These are phyloP conservation scores for Lagodon rhomboides DNA, from an alignment of 2,797 vertebrate species.

Conservation along the genomic window DNA sequence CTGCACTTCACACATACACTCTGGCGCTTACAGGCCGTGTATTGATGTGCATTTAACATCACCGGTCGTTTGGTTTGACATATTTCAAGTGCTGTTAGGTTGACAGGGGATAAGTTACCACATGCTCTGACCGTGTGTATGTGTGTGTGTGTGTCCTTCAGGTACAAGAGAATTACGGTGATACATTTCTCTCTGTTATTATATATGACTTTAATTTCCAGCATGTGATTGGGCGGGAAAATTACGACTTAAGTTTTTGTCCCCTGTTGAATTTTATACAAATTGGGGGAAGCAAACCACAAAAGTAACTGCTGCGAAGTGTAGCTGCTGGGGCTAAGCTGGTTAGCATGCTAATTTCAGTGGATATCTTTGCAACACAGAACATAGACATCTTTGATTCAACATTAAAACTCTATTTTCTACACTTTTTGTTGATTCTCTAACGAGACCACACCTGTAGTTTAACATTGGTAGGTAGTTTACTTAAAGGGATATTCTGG, in stretches of 20 bases:
- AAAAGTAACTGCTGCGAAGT: too few relatives aligned
- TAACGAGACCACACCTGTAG: too few relatives aligned
- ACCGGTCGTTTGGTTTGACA: constrained; percentile 2
- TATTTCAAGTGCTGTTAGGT: constrained; percentile 14
- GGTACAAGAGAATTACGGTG: constrained; percentile 1
- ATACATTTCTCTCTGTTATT: constrained; percentile 38
- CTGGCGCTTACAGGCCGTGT: not conserved
- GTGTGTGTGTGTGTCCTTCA: constrained; percentile 18
- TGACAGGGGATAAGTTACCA: constrained; percentile 25
- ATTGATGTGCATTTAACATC: constrained; percentile 47
- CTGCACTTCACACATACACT: constrained; percentile 9
- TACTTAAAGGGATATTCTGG: too few relatives aligned
- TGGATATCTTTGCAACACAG: too few relatives aligned
- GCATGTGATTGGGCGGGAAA: constrained; percentile 13
- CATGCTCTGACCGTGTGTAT: constrained; percentile 6
- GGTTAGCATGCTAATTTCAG: too few relatives aligned
- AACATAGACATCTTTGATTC: too few relatives aligned
- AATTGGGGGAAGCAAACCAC: too few relatives aligned
- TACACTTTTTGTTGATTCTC: too few relatives aligned
- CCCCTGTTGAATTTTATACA: too few relatives aligned
- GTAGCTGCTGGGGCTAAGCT: too few relatives aligned
- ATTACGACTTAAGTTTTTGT: constrained; percentile 7
- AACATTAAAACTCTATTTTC: too few relatives aligned
- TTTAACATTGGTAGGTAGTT: too few relatives aligned
- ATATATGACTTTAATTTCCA: constrained; percentile 31